A percentile compares a stretch with the other conserved stretches of the same genome.
These are phyloP conservation scores for Ophiodon elongatus DNA, from an alignment of 2,113 vertebrate genomes.

Conservation along the genomic window DNA sequence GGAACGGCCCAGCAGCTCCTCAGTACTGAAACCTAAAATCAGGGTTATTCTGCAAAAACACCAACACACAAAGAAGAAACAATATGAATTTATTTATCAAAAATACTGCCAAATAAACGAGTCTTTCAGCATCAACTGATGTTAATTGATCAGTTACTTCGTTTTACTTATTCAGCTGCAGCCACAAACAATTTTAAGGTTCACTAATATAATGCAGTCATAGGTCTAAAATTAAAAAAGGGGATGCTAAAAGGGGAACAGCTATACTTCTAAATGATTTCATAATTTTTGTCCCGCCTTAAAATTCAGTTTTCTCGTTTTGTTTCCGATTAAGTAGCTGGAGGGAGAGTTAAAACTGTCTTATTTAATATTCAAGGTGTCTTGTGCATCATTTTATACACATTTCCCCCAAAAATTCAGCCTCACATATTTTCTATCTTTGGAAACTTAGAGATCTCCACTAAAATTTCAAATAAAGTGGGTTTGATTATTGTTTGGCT, in stretches of 20 bases:
- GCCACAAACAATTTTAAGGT: background rate
- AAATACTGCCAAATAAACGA: background rate
- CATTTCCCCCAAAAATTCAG: background rate
- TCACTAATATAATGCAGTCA: background rate
- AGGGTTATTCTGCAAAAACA: slow-evolving; percentile 86
- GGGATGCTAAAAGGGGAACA: slow-evolving; percentile 4
- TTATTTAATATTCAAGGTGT: background rate
- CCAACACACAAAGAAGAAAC: slow-evolving; percentile 34
- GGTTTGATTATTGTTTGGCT: background rate
- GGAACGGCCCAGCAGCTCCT: slow-evolving; percentile 92
- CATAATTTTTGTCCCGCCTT: background rate
- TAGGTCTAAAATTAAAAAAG: background rate
- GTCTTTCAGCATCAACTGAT: background rate
- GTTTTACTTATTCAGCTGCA: background rate
- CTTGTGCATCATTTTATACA: background rate
- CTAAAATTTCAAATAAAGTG: background rate
- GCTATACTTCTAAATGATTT: background rate
- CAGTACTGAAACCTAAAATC: slow-evolving; percentile 91
- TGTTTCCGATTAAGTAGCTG: background rate
- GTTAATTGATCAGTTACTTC: background rate
- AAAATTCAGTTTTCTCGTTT: background rate
- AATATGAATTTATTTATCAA: background rate
- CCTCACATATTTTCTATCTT: background rate
- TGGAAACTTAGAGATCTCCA: background rate
- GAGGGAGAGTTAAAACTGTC: background rate